Evolutionary conservation across 2,888 invertebrate genomes (phyloP).

Genomic region (Chloroclysta siterata): DNA sequence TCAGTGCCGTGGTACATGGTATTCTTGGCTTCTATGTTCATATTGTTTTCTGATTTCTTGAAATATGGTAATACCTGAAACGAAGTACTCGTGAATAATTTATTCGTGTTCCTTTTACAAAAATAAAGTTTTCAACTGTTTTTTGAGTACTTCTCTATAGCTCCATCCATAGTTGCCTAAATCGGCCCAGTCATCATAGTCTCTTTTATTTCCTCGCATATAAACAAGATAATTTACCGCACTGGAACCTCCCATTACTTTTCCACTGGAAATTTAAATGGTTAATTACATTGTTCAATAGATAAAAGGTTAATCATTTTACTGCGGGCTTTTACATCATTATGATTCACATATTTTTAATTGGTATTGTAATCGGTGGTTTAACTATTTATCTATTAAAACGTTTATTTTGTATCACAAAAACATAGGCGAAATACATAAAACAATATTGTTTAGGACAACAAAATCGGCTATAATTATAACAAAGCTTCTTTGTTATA

Average conservation of each 20-base stretch:
- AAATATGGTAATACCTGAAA: slow-evolving; percentile 87
- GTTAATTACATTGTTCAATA: slow-evolving; percentile 9
- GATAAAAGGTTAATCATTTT: slow-evolving; percentile 8
- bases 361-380: not conserved
- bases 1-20: slow-evolving; percentile 81
- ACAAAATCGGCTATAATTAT: no score
- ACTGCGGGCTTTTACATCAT: slow-evolving; percentile 9
- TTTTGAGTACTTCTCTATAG: slow-evolving; percentile 74
- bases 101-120: not conserved
- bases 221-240: slow-evolving; percentile 88
- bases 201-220: slow-evolving; percentile 85
- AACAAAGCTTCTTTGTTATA: no score
- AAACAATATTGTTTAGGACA: no score
- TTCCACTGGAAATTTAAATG: slow-evolving; percentile 73
- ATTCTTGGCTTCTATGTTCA: slow-evolving; percentile 75
- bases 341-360: slow-evolving; percentile 2
- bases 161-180: slow-evolving; percentile 87
- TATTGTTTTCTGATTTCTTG: slow-evolving; percentile 86
- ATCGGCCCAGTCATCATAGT: slow-evolving; percentile 88
- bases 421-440: no score
- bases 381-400: no score
- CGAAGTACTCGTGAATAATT: slow-evolving; percentile 1
- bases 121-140: not conserved
- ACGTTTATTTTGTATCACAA: no score
- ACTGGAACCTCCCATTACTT: slow-evolving; percentile 89